Base-by-base conservation (phyloP, 2,113 vertebrate species). In the Panurus biarmicus region DNA sequence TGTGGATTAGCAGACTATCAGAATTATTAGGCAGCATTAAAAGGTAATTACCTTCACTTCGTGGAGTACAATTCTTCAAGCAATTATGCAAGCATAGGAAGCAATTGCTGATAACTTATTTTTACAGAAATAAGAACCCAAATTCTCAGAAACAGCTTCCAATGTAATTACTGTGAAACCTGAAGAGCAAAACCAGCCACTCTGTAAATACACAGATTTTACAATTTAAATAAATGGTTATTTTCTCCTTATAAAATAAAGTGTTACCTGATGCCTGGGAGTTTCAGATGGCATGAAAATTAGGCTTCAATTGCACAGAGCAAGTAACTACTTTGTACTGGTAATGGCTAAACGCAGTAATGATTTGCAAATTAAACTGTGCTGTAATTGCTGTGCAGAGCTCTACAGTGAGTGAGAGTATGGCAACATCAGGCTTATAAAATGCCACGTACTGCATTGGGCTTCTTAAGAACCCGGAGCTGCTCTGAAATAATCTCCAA, bases 51-150 rank as follows among this genome's bases (percentile, higher is more conserved):
- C 73, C 72, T 91, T 92, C 57, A 10, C 90, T 85, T 80, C 3
- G 3, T 35, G 5, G 70, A 92, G 62, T 29, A 66, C 84, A 82
- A 92, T 85, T 73, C 93, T 80, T 83, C 82, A 82, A 91, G 91
- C 76, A 90, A 81, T 87, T 94, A 80, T 44, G 36, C 44, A 38
- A 74, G 85, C 69, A 57, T 57, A 90, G 93, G 95, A 96, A 96
- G 90, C 77, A 95, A 95, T 95, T 95, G 93, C 62, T 87, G 80
- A 84, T 95, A 96, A 96, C 83, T 89, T 96, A 94, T 94, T 96
- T 95, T 93, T 94, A 92, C 95, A 96, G 95, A 72, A 97, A 94
- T 44, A 69, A 77, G 76, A 95, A 25, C 82, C 73, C 9, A 14
- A 18, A 64, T 93, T 89, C 80, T 87, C 77, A 95, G 84, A 83